Percentiles rank a stretch among this genome's conserved stretches.
Conservation (phyloP, 2,888 invertebrate species). For the Ormyrus labotus region DNA sequence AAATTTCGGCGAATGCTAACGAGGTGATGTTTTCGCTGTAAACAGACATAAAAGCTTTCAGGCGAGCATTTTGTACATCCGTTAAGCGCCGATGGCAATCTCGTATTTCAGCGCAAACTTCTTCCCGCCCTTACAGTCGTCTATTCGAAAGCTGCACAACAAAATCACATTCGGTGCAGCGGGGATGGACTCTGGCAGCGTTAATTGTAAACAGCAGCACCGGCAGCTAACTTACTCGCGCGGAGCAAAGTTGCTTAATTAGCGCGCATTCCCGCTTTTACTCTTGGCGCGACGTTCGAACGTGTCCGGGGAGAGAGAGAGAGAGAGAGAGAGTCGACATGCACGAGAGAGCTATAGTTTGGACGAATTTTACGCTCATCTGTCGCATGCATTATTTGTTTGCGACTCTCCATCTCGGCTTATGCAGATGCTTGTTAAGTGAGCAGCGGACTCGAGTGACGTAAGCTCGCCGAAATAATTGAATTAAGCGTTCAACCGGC, state of each 20-base stretch:
- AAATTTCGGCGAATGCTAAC: too few relatives aligned
- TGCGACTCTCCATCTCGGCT: background rate
- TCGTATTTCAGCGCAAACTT: background rate
- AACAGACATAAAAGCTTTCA: background rate
- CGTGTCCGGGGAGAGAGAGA: background rate
- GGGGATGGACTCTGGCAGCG: slow-evolving; percentile 13
- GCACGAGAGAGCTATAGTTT: background rate
- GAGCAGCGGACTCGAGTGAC: background rate
- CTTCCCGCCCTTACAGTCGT: background rate
- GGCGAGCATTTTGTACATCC: too few relatives aligned
- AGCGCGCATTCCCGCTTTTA: slow-evolving; percentile 43
- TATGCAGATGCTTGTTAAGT: slow-evolving; percentile 24
- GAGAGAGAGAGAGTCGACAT: background rate
- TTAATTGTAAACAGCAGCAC: slow-evolving; percentile 42
- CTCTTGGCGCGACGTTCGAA: background rate
- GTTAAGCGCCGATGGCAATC: background rate
- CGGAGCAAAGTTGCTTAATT: slow-evolving; percentile 64
- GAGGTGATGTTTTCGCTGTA: too few relatives aligned
- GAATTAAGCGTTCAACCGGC: background rate
- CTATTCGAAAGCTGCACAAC: slow-evolving; percentile 47
- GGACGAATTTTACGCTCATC: slow-evolving; percentile 24
- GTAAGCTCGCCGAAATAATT: background rate
- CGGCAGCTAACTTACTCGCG: slow-evolving; percentile 53
- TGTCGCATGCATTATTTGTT: slow-evolving; percentile 13
- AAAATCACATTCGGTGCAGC: slow-evolving; percentile 27